phyloP scores from a whole-genome alignment of 2,888 invertebrate species.

The Cinara cedri region DNA sequence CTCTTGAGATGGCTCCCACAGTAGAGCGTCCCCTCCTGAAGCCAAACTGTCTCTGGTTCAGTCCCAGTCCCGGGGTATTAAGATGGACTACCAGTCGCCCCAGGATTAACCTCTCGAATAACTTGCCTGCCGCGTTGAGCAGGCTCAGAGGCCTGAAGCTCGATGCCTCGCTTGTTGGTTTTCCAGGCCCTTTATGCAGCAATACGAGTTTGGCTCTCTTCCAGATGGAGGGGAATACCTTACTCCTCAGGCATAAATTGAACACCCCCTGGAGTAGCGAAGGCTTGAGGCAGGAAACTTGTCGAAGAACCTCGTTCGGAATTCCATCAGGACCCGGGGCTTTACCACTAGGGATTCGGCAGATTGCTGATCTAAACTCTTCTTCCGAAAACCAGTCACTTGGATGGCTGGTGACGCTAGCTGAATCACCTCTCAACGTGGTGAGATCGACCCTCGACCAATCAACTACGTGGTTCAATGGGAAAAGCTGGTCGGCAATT shows the following conservation, averaged over 20 bases:
- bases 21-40: background rate
- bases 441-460: too few relatives aligned
- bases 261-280: background rate
- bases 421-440: rapidly evolving
- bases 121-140: background rate
- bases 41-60: background rate
- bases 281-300: background rate
- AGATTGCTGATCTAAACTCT: rapidly evolving
- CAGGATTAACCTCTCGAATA: background rate
- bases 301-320: background rate
- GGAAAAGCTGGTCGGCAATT: background rate
- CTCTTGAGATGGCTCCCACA: background rate
- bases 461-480: background rate
- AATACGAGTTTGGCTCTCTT: background rate
- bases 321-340: background rate
- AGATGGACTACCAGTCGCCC: background rate
- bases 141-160: background rate
- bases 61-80: background rate
- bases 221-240: background rate
- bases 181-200: background rate
- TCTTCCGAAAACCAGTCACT: background rate
- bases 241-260: background rate
- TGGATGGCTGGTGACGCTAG: rapidly evolving
- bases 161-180: background rate
- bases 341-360: background rate